Percentiles rank a stretch among this genome's conserved stretches.
These are phyloP conservation scores for Drosophila takahashii DNA, from an alignment of 1,140 invertebrate species.

Conservation along the genomic window DNA sequence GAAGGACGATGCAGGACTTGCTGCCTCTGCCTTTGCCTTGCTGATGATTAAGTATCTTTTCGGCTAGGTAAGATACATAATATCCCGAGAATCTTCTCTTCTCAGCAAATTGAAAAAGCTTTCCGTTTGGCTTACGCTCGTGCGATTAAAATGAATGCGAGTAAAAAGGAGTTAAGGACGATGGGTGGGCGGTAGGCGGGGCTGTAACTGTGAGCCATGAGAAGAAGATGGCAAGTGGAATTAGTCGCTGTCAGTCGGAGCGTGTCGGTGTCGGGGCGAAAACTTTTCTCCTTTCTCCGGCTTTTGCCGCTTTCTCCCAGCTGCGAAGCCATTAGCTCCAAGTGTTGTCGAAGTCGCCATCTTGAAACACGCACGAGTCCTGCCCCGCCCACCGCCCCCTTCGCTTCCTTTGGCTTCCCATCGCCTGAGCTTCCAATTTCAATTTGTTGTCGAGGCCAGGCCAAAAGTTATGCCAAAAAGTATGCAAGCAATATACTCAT, in stretches of 20 bases:
- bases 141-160: slow-evolving; percentile 76
- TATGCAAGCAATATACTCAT: slow-evolving; percentile 56
- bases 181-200: background rate
- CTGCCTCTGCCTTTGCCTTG: too few species aligned
- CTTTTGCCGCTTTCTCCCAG: background rate
- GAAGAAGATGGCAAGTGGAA: slow-evolving; percentile 35
- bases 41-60: slow-evolving; percentile 54
- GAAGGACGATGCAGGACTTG: slow-evolving; percentile 8
- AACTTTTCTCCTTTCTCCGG: slow-evolving; percentile 43
- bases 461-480: slow-evolving; percentile 73
- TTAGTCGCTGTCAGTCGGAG: slow-evolving; percentile 70
- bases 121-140: slow-evolving; percentile 73
- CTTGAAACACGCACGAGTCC: slow-evolving; percentile 62
- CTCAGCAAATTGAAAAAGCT: slow-evolving; percentile 77
- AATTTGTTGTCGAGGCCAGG: slow-evolving; percentile 60
- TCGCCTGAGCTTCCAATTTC: slow-evolving; percentile 58
- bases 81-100: slow-evolving; percentile 17
- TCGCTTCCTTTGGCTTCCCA: background rate
- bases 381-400: background rate
- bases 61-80: slow-evolving; percentile 46
- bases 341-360: slow-evolving; percentile 78
- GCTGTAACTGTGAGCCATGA: background rate
- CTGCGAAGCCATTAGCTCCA: slow-evolving; percentile 60
- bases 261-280: slow-evolving; percentile 33
- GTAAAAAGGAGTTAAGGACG: slow-evolving; percentile 37